Evolutionary conservation across 1,140 invertebrate genomes (phyloP), one percentile per base, ranked within the genome.

Genomic region (Frieseomelitta varia): DNA sequence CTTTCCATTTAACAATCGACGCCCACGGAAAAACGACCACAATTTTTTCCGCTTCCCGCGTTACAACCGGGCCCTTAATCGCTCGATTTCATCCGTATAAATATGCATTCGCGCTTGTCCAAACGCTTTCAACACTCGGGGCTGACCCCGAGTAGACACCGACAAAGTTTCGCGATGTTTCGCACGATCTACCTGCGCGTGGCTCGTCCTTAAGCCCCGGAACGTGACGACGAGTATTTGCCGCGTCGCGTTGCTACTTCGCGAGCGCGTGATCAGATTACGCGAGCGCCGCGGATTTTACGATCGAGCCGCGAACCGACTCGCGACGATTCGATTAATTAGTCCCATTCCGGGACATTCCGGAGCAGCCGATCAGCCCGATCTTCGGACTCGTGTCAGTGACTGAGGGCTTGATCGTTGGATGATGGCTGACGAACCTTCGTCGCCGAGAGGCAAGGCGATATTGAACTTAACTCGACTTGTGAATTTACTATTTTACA

Each of bases 141-240:
- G 27, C 63, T 17, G 8, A 10, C 24, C 6, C 15, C 2, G 6
- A 27, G 58, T 8, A 19, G 19, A 30, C 17, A 21, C 73, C 67
- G 39, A 55, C 39, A 34, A 88, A 89, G 87, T 89, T 77, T 86
- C 76, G 68, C 84, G 30, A 34, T 83, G 85, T 89, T 88, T 89
- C 47, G 78, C 86, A 79, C 78, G 65, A 67, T 47, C 30, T 73
- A 47, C 71, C 75, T 65, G 4, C 39, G 84, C 63, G 87, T 80
- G 85, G 30, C 87, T 84, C 85, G 58, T 58, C 68, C 90, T 90
- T 91, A 91, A 91, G 91, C 91, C 69, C 61, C 55, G 65, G 77
- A 90, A 91, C 91, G 91, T 91, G 91, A 91, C 91, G 82, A 79
- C 80, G 84, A 86, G 87, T 91, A 90, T 91, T 91, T 91, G 91